Evolutionary conservation across 2,888 invertebrate species (phyloP), one percentile per base, ranked within the genome.

Genomic region (Merodon equestris): DNA sequence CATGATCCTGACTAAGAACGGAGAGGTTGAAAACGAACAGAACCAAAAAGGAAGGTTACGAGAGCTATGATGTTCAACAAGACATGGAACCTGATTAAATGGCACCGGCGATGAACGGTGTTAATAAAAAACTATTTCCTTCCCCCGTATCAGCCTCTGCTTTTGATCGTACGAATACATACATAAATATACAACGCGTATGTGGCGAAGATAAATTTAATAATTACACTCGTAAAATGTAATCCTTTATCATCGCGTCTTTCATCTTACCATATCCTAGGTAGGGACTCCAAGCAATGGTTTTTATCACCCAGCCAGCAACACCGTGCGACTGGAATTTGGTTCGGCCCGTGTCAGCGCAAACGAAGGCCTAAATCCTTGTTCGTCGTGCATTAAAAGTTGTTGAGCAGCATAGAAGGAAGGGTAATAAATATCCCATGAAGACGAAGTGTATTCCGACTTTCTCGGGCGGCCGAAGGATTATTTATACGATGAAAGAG

Each of bases 51-150:
- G 14, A 50, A 18, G 50, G 14, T 42, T 36, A 44, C 53, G 34
- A 53, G 51, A 42, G 50, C 45, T 48, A 71, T 56, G 27, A 67
- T 77, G 72, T 67, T 77, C 51, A 77, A 77, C 77, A 77, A 77
- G 72, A 34, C 66, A 19, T 60, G 54, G 45, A 61, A 72, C 67
- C 72, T 67, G 77, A 72, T 77, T 77, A 72, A 77, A 77, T 77
- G 72, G 27, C 27, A 27, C n/a, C 61, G 56, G 77, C 77, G 57
- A 53, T 61, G 67, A 77, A 77, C 27, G 57, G 61, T 54, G 14
- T 36, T 61, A 67, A 47, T 66, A 66, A 76, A 56, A 66, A 60
- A 64, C 51, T 45, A 40, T 27, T 27, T 7, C 3, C 27, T 27
- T 7, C 27, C 7, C 7, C 7, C 27, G 27, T 27, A 27, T 27